A percentile compares a stretch with the other conserved stretches of the same genome.
These are phyloP conservation scores for Phenganax stokvisi DNA, from an alignment of 92 coral and sea anemone genomes.

Conservation along the genomic window DNA sequence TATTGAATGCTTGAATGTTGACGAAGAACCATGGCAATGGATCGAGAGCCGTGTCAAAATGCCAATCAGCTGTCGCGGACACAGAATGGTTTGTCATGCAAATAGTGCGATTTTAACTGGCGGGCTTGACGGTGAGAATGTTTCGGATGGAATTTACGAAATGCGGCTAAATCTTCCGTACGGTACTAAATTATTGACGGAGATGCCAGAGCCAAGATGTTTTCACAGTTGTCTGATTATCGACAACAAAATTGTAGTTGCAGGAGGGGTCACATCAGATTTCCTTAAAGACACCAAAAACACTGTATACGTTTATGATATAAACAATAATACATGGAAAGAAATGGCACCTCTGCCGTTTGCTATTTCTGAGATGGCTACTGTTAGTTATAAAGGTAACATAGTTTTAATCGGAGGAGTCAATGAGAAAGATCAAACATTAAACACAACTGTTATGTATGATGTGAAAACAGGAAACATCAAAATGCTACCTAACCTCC, in stretches of 20 bases:
- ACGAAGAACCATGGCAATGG: not conserved
- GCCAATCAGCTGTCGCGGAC: slow-evolving; percentile 1
- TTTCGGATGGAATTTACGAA: slow-evolving; percentile 10
- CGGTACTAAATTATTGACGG: not conserved
- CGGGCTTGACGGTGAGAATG: not conserved
- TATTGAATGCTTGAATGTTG: slow-evolving; percentile 10
- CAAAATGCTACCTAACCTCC: slow-evolving; percentile 60
- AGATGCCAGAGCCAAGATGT: slow-evolving; percentile 5
- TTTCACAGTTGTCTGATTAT: not conserved
- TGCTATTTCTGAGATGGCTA: slow-evolving; percentile 5
- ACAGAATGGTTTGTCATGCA: slow-evolving; percentile 6
- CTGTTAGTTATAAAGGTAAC: slow-evolving; percentile 19
- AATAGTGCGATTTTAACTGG: slow-evolving; percentile 14
- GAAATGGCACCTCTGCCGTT: not conserved
- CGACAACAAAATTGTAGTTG: slow-evolving; percentile 6
- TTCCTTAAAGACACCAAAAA: not conserved
- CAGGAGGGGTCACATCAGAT: not conserved
- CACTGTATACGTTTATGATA: not conserved
- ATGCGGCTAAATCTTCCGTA: not conserved
- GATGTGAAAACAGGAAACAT: slow-evolving; percentile 74
- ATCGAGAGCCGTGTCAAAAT: not conserved
- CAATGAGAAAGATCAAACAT: slow-evolving; percentile 13
- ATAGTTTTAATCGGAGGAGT: slow-evolving; percentile 9
- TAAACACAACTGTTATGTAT: slow-evolving; percentile 5
- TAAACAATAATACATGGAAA: slow-evolving; percentile 2